Percentiles rank a stretch among this genome's conserved stretches.
These are phyloP conservation scores for Dicentrarchus labrax DNA, from an alignment of 2,113 vertebrate species.

Conservation along the genomic window DNA sequence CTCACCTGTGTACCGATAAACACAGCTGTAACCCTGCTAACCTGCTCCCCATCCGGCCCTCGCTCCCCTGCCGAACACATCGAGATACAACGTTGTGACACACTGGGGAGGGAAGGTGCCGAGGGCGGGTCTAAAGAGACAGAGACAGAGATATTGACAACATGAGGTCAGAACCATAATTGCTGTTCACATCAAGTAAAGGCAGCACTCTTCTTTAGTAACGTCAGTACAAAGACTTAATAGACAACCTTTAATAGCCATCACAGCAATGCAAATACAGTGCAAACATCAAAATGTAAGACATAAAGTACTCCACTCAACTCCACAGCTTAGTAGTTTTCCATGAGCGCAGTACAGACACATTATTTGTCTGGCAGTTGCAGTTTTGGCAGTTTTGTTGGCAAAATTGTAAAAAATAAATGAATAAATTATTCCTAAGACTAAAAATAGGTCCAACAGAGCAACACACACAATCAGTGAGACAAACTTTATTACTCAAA, in stretches of 20 bases:
- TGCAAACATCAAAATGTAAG: neutral
- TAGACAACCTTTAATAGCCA: neutral
- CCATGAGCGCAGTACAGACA: neutral
- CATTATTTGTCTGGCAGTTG: neutral
- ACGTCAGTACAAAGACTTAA: slow-evolving; percentile 11
- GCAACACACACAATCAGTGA: neutral
- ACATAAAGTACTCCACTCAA: slow-evolving; percentile 1
- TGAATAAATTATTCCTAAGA: no score
- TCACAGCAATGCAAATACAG: neutral
- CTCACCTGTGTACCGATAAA: slow-evolving; percentile 87
- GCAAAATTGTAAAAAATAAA: neutral
- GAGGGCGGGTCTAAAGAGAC: slow-evolving; percentile 12
- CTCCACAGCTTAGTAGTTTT: neutral
- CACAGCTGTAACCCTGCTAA: slow-evolving; percentile 59
- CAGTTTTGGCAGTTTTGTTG: neutral
- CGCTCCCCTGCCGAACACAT: slow-evolving; percentile 47
- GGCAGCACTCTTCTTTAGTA: neutral
- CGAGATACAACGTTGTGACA: slow-evolving; percentile 47
- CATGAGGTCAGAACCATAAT: slow-evolving; percentile 21
- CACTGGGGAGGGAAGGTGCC: slow-evolving; percentile 43
- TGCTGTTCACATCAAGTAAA: slow-evolving; percentile 1
- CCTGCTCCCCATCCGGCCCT: slow-evolving; percentile 52
- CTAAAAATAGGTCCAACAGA: neutral
- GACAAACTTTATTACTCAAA: no score
- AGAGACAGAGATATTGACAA: slow-evolving; percentile 12